Evolutionary conservation across 2,888 invertebrate genomes (phyloP).

Genomic region (Platycheirus rosarum): DNA sequence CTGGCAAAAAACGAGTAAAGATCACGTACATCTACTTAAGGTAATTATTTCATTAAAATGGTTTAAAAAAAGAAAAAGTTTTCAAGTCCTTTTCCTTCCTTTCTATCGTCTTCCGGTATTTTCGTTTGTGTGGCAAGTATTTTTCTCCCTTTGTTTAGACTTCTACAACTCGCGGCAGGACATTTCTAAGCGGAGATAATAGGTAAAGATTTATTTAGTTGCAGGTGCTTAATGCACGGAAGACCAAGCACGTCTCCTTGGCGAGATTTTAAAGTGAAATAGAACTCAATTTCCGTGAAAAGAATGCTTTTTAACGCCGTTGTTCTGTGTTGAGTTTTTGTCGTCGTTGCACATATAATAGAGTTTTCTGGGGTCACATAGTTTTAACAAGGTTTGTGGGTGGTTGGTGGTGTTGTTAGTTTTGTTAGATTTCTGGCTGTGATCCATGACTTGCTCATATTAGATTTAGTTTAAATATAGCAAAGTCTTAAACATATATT

Average conservation of each 20-base stretch:
- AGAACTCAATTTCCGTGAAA: slow-evolving; percentile 70
- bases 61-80: slow-evolving; percentile 60
- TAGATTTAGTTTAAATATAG: no score
- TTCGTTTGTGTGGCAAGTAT: slow-evolving; percentile 59
- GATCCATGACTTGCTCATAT: no score
- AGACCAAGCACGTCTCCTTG: slow-evolving; percentile 62
- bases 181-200: slow-evolving; percentile 14
- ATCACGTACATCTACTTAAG: slow-evolving; percentile 74
- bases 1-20: slow-evolving; percentile 27
- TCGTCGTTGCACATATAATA: slow-evolving; percentile 15
- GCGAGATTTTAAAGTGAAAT: slow-evolving; percentile 56
- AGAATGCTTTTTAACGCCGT: slow-evolving; percentile 65
- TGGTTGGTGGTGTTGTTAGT: no score
- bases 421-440: no score
- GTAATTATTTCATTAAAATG: slow-evolving; percentile 74
- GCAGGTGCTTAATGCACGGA: slow-evolving; percentile 65
- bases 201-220: slow-evolving; percentile 68
- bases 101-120: slow-evolving; percentile 45
- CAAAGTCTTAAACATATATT: no score
- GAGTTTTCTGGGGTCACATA: no score
- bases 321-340: slow-evolving; percentile 57
- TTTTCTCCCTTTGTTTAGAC: slow-evolving; percentile 13
- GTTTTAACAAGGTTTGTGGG: no score
- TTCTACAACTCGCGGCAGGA: slow-evolving; percentile 20
- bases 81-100: slow-evolving; percentile 24